Evolutionary conservation across 2,888 invertebrate species (phyloP), one percentile per base, ranked within the genome.

Genomic region (Oscheius onirici): DNA sequence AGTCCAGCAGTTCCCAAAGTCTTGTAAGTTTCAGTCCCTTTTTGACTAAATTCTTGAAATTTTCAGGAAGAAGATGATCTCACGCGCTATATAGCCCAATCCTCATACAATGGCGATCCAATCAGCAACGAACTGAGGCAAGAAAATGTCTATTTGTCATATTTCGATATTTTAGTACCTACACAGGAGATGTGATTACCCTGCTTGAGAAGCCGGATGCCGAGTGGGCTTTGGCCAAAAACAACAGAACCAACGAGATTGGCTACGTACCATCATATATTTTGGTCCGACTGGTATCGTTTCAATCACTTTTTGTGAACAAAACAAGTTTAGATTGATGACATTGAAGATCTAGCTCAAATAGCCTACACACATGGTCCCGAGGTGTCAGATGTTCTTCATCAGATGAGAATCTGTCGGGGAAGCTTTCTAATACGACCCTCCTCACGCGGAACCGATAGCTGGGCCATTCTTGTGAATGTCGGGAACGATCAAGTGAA

Each of bases 401-500:
- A 46, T 10, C 41, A 20, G 40, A 44, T 68, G 55, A 34, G n/a
- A 70, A 58, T 65, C 2, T 57, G 70, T 8, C 51, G 46, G 15
- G 73, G 73, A 8, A 66, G 70, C 15, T 80, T 80, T 40, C 69
- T 80, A n/a, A 49, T 80, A 0, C 65, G 80, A 17, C 60, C 72
- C 8, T 80, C 80, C 1, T 74, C 78, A 6, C 75, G 76, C 52
- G 77, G 74, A 5, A 52, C 65, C 0, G 75, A 72, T 26, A 69
- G 76, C 0, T 78, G 72, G 61, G 76, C 80, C 0, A 63, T 80
- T 15, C 66, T 78, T 20, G 80, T 80, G 0, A 74, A 78, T 54
- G 75, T 76, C 1, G 72, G 76, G 54, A 55, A 49, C 15, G 74
- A 72, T 55, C 52, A 74, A 13, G 70, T 78, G 26, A 76, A 79